Percentiles rank a stretch among this genome's conserved stretches.
Evolutionary conservation across 2,113 vertebrate species (phyloP).

Genomic region (Anguilla japonica): DNA sequence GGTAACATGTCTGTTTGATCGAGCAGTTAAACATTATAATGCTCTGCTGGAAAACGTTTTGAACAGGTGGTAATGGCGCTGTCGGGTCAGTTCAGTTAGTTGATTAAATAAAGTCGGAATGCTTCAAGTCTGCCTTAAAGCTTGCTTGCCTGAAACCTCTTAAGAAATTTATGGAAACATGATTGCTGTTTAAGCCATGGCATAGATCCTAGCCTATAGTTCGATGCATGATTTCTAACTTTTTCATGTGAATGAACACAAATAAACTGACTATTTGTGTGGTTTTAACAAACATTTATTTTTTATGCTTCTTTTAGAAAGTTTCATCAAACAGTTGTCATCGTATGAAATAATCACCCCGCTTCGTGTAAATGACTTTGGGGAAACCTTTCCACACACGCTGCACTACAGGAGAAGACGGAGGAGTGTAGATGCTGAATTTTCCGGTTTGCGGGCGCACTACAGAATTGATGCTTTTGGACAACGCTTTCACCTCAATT

Average conservation of each 20-base stretch:
- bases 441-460: conserved; percentile 67
- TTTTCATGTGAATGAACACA: neutral
- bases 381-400: conserved; percentile 80
- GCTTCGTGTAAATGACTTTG: conserved; percentile 87
- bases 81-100: neutral
- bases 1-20: conserved; percentile 61
- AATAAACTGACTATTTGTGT: neutral
- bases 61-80: conserved; percentile 21
- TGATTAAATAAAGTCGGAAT: neutral
- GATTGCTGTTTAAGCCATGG: neutral
- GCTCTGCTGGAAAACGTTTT: neutral
- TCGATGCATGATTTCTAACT: neutral
- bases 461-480: conserved; percentile 88
- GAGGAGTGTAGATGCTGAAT: conserved; percentile 69
- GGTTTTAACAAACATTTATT: neutral
- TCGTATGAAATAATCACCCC: conserved; percentile 90
- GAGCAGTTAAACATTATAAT: neutral
- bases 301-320: conserved; percentile 67
- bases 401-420: conserved; percentile 80
- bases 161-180: neutral
- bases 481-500: conserved; percentile 86
- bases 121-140: neutral
- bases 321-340: conserved; percentile 79
- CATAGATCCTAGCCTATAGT: neutral
- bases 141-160: neutral